Evolutionary conservation across 1,140 invertebrate species (phyloP).

Genomic region (Phthorimaea operculella): DNA sequence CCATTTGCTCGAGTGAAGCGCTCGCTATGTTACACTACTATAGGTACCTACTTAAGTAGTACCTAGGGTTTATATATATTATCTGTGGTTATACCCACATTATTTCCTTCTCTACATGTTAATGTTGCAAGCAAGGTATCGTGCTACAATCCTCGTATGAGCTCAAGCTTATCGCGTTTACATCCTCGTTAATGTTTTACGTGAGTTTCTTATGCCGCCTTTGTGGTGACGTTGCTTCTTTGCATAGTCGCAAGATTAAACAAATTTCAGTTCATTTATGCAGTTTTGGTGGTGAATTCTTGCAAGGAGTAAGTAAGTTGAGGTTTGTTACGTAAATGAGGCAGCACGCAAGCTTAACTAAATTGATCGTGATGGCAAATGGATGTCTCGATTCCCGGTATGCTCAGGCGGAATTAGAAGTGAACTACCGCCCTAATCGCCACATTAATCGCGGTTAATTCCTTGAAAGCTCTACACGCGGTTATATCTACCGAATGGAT

Average conservation of each 20-base stretch:
- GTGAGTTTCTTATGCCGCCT: conserved; percentile 13
- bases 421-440: background rate
- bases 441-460: conserved; percentile 2
- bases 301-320: too few species aligned
- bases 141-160: conserved; percentile 22
- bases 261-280: too few species aligned
- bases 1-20: conserved; percentile 30
- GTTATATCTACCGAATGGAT: conserved; percentile 30
- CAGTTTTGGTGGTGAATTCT: too few species aligned
- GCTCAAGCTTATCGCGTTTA: conserved; percentile 24
- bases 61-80: too few species aligned
- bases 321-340: background rate
- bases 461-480: background rate
- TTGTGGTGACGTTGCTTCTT: background rate
- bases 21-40: conserved; percentile 14
- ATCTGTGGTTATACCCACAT: conserved; percentile 21
- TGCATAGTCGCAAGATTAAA: too few species aligned
- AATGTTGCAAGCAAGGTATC: conserved; percentile 17
- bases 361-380: background rate
- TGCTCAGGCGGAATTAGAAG: background rate
- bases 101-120: conserved; percentile 29
- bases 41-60: too few species aligned
- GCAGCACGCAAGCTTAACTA: background rate
- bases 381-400: background rate
- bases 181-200: conserved; percentile 29